A percentile compares a stretch with the other conserved stretches of the same genome.
Evolutionary conservation across 2,888 invertebrate genomes (phyloP).

Genomic region (Periphyllus acericola): DNA sequence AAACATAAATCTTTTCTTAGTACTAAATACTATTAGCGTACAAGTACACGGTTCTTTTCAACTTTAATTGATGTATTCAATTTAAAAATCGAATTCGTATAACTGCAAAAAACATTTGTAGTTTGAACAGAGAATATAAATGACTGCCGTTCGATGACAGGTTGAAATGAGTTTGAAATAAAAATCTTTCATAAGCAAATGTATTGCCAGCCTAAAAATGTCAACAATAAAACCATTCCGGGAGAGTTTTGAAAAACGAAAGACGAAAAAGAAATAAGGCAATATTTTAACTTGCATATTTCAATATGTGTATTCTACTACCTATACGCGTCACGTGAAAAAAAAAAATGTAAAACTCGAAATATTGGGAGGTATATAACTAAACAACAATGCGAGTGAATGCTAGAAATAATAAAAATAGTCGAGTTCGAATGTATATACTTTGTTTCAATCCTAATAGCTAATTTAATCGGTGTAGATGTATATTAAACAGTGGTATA

Average conservation of each 20-base stretch:
- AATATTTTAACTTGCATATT: conserved; percentile 27
- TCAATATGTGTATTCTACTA: background rate
- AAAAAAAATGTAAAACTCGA: background rate
- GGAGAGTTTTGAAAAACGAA: background rate
- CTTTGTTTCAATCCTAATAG: too few species aligned
- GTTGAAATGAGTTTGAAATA: conserved; percentile 23
- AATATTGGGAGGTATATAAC: background rate
- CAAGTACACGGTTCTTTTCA: background rate
- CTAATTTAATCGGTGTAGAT: too few species aligned
- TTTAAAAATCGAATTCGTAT: background rate
- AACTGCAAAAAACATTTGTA: background rate
- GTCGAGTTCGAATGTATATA: too few species aligned
- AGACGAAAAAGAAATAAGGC: background rate
- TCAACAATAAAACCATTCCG: background rate
- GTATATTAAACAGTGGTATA: too few species aligned
- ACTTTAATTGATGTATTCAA: background rate
- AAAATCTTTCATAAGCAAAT: conserved; percentile 15
- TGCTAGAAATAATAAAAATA: background rate
- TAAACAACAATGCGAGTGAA: background rate
- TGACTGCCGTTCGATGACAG: background rate
- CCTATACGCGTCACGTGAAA: background rate
- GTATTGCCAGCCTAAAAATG: conserved; percentile 15
- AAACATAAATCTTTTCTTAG: too few species aligned
- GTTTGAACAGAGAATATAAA: background rate
- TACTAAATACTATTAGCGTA: background rate